Percentiles rank a stretch among this genome's conserved stretches.
phyloP scores from a whole-genome alignment of 2,113 vertebrate species.

The Thamnophis sirtalis region DNA sequence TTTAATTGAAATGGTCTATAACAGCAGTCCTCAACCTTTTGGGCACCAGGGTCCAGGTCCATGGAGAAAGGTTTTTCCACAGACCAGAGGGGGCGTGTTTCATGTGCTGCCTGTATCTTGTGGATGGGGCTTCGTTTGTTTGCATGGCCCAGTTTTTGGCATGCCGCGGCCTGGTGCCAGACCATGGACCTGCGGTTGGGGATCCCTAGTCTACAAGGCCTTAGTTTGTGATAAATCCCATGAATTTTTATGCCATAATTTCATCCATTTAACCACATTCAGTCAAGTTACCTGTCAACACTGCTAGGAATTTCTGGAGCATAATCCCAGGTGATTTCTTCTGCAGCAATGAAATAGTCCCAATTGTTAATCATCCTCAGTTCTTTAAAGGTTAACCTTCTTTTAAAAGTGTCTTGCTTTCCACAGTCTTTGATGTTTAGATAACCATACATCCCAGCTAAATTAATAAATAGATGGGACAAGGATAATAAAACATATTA shows the following conservation, averaged over 20 bases:
- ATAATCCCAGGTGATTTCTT: constrained; percentile 91
- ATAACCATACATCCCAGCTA: constrained; percentile 84
- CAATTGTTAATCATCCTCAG: constrained; percentile 73
- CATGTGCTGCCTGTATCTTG: too few species aligned
- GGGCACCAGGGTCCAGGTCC: too few species aligned
- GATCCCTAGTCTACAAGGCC: background rate
- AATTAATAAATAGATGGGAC: constrained; percentile 25
- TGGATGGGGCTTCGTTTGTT: too few species aligned
- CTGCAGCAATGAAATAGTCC: constrained; percentile 90
- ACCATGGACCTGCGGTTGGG: too few species aligned
- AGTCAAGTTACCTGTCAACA: constrained; percentile 76
- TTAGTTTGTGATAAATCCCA: background rate
- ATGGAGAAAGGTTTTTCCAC: too few species aligned
- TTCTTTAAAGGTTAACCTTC: constrained; percentile 68
- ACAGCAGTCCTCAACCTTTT: too few species aligned
- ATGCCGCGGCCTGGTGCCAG: too few species aligned
- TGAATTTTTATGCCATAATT: background rate
- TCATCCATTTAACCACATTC: background rate
- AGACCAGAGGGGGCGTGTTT: too few species aligned
- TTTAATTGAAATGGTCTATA: background rate
- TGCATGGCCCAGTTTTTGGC: too few species aligned
- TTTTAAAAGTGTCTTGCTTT: constrained; percentile 58
- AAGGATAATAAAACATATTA: background rate
- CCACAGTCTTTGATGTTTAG: constrained; percentile 75
- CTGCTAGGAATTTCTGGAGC: constrained; percentile 70